A percentile compares a stretch with the other conserved stretches of the same genome.
phyloP scores from a whole-genome alignment of 2,113 vertebrate genomes.

The Clupea harengus region DNA sequence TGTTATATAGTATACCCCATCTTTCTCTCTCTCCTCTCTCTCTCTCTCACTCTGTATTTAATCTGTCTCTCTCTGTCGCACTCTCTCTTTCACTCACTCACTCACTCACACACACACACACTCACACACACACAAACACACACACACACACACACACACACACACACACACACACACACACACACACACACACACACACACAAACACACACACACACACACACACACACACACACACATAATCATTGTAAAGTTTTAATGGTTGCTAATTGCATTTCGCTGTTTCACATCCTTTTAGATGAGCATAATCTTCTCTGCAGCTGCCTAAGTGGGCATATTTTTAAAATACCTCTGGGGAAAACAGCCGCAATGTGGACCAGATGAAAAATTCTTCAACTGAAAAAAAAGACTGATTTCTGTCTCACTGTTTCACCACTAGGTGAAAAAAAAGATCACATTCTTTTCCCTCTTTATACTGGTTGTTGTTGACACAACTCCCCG shows the following conservation, averaged over 20 bases:
- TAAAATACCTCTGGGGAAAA: not conserved
- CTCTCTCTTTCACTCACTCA: not conserved
- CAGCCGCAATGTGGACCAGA: not conserved
- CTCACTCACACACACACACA: too few relatives aligned
- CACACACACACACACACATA: conserved; percentile 3
- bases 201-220: conserved; percentile 17
- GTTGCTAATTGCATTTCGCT: conserved; percentile 34
- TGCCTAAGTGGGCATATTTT: conserved; percentile 19
- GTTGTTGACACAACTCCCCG: too few relatives aligned
- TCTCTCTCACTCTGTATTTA: not conserved
- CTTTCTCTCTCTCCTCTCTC: conserved; percentile 4
- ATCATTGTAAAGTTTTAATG: conserved; percentile 32
- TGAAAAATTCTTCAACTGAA: not conserved
- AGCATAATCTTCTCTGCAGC: conserved; percentile 6
- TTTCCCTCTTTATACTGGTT: too few relatives aligned
- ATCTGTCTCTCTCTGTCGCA: not conserved
- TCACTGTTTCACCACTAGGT: not conserved
- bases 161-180: not conserved
- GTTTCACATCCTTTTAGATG: conserved; percentile 28
- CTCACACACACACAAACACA: not conserved
- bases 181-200: not conserved
- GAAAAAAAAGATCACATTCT: too few relatives aligned
- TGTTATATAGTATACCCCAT: not conserved
- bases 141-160: too few relatives aligned
- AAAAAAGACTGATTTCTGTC: not conserved